Evolutionary conservation across 2,888 invertebrate genomes (phyloP), one percentile per base, ranked within the genome.

Genomic region (Brenthis hecate): DNA sequence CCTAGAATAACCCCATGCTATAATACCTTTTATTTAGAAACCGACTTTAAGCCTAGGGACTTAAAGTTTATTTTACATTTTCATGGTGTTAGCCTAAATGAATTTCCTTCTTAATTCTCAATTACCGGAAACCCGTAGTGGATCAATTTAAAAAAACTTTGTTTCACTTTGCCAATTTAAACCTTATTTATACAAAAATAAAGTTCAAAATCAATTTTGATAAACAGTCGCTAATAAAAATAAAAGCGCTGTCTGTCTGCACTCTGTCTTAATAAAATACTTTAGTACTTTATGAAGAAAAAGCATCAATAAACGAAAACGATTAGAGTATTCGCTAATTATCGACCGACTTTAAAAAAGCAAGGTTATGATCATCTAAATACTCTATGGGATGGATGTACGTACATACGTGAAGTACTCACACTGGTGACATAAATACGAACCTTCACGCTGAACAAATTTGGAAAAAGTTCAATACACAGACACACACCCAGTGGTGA

Each of bases 21-120:
- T n/a, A 50, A 14, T 4, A 11, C 6, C 1, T 8, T 16, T 62
- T 51, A 62, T 51, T 3, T n/a, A 19, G 19, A 56, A 43, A 65
- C 32, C 14, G 13, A 65, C 36, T n/a, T 50, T 57, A 57, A 13
- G 0, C 0, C 13, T 4, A 6, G 11, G 0, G 11, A 1, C 0
- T 16, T 65, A 65, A 43, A 50, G 50, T 28, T n/a, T 23, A 65
- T 14, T 43, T 65, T 43, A 11, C 23, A 14, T 14, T 14, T 19
- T 51, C 36, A 53, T 43, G 62, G 51, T 16, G 57, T 58, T 56
- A 6, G n/a, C 13, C 48, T 65, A 73, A 76, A 74, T 76, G 74
- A 75, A 74, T 77, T 82, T 81, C 83, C 82, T 79, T 72, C 77
- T 81, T 80, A 77, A 78, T 77, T 75, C 79, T 78, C 77, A 78